Conservation (phyloP, 2,113 vertebrate genomes). For the Psettodes erumei region DNA sequence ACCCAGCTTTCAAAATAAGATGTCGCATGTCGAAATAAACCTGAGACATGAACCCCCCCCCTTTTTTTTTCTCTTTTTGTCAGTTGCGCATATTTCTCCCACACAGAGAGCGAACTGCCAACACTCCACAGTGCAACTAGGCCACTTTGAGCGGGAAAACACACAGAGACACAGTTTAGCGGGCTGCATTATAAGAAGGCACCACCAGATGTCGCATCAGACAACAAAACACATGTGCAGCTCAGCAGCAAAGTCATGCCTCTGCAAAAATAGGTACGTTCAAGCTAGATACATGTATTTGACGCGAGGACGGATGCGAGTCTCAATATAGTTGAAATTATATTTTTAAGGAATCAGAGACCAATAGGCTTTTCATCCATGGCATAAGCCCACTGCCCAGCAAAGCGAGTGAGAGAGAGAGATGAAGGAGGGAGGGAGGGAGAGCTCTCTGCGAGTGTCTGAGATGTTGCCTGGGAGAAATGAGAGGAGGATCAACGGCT, state of each 20-base stretch:
- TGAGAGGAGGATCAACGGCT: conserved; percentile 65
- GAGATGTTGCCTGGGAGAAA: conserved; percentile 53
- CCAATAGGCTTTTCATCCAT: background rate
- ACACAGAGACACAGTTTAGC: background rate
- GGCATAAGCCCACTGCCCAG: conserved; percentile 4
- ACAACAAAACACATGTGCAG: conserved; percentile 50
- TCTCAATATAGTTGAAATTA: background rate
- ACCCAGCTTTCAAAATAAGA: background rate
- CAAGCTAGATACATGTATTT: background rate
- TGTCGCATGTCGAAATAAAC: background rate
- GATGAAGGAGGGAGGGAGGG: background rate
- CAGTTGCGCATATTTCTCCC: background rate
- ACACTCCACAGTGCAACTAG: conserved; percentile 32
- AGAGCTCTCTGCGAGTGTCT: conserved; percentile 18
- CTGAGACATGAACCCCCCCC: no score
- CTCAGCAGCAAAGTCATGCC: background rate
- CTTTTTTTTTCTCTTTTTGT: no score
- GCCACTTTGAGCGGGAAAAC: conserved; percentile 70
- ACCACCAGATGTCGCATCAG: conserved; percentile 73
- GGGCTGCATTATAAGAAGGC: conserved; percentile 32
- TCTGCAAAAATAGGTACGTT: background rate
- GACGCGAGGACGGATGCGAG: background rate
- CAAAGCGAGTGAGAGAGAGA: conserved; percentile 13
- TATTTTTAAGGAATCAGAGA: conserved; percentile 14
- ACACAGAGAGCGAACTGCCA: background rate